These are phyloP conservation scores for Monopis laevigella DNA, from an alignment of 2,888 invertebrate genomes.

Conservation along the genomic window DNA sequence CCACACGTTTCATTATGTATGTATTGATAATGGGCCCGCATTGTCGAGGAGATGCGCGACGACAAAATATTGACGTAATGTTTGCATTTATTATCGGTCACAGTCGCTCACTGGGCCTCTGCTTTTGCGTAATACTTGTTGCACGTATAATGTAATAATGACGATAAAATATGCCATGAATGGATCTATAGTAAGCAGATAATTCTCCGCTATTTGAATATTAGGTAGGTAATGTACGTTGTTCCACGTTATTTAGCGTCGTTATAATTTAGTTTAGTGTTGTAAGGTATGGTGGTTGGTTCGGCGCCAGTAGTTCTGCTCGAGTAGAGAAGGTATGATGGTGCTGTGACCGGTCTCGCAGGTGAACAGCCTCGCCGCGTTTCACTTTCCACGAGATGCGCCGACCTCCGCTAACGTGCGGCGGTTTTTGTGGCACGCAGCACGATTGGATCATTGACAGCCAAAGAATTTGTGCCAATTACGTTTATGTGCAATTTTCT, in stretches of 20 bases:
- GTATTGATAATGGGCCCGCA: conserved; percentile 40
- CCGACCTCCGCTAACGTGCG: no score
- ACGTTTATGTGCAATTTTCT: no score
- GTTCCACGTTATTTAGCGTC: no score
- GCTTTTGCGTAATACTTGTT: conserved; percentile 6
- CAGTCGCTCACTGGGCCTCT: neutral
- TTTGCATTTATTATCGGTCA: conserved; percentile 24
- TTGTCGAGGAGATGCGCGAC: conserved; percentile 28
- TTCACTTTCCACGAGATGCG: conserved; percentile 39
- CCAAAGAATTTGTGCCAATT: no score
- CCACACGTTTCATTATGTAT: conserved; percentile 39
- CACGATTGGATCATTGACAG: no score
- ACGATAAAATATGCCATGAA: neutral
- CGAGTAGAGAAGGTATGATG: no score
- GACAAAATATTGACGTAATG: conserved; percentile 35
- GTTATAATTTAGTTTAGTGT: no score
- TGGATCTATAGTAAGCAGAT: neutral
- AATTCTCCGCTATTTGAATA: conserved; percentile 1
- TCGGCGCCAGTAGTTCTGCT: no score
- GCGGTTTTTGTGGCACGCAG: no score
- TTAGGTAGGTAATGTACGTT: no score
- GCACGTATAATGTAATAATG: conserved; percentile 2
- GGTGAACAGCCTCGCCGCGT: conserved; percentile 41
- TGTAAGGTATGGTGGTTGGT: no score
- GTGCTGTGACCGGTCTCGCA: conserved; percentile 19